Evolutionary conservation across 2,888 invertebrate genomes (phyloP), one percentile per base, ranked within the genome.

Genomic region (Philhelius pedissequus): DNA sequence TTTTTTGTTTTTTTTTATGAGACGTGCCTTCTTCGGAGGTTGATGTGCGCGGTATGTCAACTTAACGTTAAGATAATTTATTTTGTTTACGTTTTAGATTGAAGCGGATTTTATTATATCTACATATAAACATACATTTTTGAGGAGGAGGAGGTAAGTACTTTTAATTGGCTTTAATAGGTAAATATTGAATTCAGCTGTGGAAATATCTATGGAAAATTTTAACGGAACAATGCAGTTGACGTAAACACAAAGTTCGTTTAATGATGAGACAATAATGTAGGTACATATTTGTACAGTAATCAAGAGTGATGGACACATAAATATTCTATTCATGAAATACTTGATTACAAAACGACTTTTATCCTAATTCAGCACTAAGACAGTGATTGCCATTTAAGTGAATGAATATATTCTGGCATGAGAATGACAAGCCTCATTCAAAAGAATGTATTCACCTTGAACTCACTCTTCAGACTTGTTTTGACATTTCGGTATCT

Each of bases 11-110:
- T 43, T 48, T 64, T 64, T 32, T 9, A 50, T 38, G 50, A 60
- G 40, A 54, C 54, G 54, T 77, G 54, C 56, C 64, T 74, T 54
- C 22, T 71, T 48, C 27, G 11, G 58, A 60, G 40, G 20, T 62
- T 62, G 62, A 70, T 43, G 35, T 56, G 56, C 62, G 43, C 43
- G 18, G 20, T 35, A 22, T 38, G 50, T 43, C n/a, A 22, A 45
- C 56, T 30, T 73, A 73, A 79, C 71, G 78, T 73, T 11, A 20
- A 48, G 20, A 48, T 75, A 74, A 43, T 43, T 56, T 40, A 20
- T 27, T 58, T 35, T 75, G 50, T 68, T 52, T 69, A 76, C 54
- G 38, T 68, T 50, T 45, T 43, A 60, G 45, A 32, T 64, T 45
- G 32, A 48, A 9, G 32, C 22, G 64, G 48, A 32, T 48, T 60